Evolutionary conservation across 2,113 vertebrate species (phyloP).

Genomic region (Tenebrosternarchus preto): DNA sequence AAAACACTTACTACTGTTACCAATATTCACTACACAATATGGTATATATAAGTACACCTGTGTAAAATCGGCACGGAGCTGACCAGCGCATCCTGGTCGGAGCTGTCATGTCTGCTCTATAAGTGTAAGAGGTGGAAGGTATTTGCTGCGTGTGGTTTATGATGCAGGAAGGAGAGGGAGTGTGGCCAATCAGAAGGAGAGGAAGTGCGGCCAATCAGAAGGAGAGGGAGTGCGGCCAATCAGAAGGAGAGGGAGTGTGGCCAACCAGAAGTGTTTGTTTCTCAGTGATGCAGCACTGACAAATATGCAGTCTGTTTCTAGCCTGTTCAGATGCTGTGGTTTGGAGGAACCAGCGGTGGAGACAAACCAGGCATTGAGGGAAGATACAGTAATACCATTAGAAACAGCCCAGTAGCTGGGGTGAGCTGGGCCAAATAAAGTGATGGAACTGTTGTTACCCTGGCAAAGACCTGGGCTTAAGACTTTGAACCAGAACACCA

Average conservation of each 20-base stretch:
- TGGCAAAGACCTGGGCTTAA: background rate
- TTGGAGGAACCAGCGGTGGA: background rate
- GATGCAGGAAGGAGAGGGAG: background rate
- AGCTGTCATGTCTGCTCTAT: background rate
- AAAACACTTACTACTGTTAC: background rate
- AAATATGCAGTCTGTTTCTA: constrained; percentile 17
- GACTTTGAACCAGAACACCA: background rate
- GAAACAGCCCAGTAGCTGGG: too few relatives aligned
- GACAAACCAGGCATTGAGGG: background rate
- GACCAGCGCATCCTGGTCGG: too few relatives aligned
- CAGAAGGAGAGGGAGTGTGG: too few relatives aligned
- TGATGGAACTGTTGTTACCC: too few relatives aligned
- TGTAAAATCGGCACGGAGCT: background rate
- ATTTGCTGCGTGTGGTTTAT: background rate
- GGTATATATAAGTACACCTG: background rate
- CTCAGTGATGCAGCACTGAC: background rate
- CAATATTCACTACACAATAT: background rate
- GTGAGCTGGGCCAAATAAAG: too few relatives aligned
- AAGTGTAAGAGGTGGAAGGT: background rate
- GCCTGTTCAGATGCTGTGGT: background rate
- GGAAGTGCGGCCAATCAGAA: too few relatives aligned
- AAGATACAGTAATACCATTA: background rate
- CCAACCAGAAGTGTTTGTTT: constrained; percentile 1
- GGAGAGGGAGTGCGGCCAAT: background rate
- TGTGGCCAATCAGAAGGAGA: background rate